Conservation (phyloP, 35 echinoderm and acorn worm species). For the Heliocidaris erythrogramma region DNA sequence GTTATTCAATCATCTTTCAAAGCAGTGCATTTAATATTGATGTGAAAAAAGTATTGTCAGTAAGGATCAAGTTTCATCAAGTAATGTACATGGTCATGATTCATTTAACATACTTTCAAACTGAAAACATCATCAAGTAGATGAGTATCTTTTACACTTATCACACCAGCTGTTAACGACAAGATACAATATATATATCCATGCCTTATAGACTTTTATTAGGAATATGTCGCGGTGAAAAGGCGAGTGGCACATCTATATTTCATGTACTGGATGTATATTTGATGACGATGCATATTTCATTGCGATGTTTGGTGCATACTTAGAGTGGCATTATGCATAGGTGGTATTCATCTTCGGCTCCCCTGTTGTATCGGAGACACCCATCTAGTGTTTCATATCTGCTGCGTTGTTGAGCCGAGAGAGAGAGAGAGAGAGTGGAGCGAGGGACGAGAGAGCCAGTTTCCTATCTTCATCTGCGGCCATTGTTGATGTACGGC, state of each 20-base stretch:
- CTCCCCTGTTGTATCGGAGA: neutral
- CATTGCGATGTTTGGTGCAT: neutral
- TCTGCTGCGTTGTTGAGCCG: neutral
- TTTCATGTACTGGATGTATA: neutral
- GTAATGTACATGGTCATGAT: too few relatives aligned
- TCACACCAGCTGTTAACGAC: too few relatives aligned
- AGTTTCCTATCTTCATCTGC: neutral
- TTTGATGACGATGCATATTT: neutral
- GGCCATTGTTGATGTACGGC: conserved; percentile 8
- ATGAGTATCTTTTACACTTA: too few relatives aligned
- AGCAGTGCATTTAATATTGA: too few relatives aligned
- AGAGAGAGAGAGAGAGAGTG: neutral
- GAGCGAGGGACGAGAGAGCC: neutral
- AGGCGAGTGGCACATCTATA: neutral
- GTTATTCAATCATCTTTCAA: too few relatives aligned
- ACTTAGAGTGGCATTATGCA: neutral
- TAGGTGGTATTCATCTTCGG: neutral
- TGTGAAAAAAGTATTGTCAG: too few relatives aligned
- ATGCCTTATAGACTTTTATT: neutral
- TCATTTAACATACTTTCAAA: too few relatives aligned
- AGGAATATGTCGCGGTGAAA: neutral
- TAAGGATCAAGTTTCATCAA: too few relatives aligned
- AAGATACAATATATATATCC: neutral
- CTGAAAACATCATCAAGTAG: too few relatives aligned
- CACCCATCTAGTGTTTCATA: neutral